Evolutionary conservation across 1,140 invertebrate genomes (phyloP).

Genomic region (Heliconius eleuchia): DNA sequence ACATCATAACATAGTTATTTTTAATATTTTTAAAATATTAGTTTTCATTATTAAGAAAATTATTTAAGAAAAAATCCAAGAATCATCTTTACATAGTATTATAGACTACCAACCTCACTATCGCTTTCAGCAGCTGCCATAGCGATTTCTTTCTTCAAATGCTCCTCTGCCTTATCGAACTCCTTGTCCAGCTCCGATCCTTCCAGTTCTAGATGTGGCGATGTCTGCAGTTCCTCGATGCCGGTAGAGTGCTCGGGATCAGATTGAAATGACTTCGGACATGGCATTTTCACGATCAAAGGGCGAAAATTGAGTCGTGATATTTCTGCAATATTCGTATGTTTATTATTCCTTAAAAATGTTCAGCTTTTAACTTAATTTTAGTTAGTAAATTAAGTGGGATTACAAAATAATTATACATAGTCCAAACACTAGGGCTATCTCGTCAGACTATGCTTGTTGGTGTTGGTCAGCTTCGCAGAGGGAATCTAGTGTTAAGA

Average conservation of each 20-base stretch:
- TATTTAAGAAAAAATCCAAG: too few relatives aligned
- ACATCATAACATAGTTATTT: too few relatives aligned
- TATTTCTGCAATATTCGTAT: constrained; percentile 45
- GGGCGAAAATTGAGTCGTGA: constrained; percentile 61
- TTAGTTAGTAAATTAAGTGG: too few relatives aligned
- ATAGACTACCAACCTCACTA: constrained; percentile 57
- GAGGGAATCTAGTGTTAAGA: too few relatives aligned
- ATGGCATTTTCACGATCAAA: constrained; percentile 61
- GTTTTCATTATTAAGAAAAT: too few relatives aligned
- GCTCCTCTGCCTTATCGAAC: constrained; percentile 60
- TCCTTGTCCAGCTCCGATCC: constrained; percentile 58
- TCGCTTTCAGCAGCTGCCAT: constrained; percentile 71
- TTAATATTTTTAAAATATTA: too few relatives aligned
- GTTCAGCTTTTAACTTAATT: neutral
- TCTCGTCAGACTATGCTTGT: too few relatives aligned
- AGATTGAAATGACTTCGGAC: constrained; percentile 41
- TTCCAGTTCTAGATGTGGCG: constrained; percentile 67
- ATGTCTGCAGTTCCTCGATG: constrained; percentile 61
- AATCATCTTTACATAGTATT: too few relatives aligned
- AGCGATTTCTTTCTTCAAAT: constrained; percentile 59
- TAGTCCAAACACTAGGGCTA: too few relatives aligned
- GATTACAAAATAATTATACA: too few relatives aligned
- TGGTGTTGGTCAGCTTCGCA: too few relatives aligned
- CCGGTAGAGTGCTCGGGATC: constrained; percentile 44
- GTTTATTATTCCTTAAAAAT: neutral